These are phyloP conservation scores for Eidolon dupreanum DNA, from an alignment of 2,797 vertebrate species.

Conservation along the genomic window DNA sequence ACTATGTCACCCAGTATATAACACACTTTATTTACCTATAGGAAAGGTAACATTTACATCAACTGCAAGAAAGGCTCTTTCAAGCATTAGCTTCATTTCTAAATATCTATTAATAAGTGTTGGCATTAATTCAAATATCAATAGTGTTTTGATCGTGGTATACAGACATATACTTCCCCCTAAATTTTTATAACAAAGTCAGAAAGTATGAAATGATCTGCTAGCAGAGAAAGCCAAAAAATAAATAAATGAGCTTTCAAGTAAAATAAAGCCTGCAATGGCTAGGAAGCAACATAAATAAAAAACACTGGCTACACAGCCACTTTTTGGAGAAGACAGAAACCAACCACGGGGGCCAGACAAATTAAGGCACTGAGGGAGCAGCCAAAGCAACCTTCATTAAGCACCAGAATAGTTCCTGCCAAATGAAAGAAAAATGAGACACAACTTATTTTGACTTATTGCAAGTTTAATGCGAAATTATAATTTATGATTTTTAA, in stretches of 20 bases:
- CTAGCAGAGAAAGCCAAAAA: slow-evolving; percentile 74
- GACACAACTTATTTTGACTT: slow-evolving; percentile 49
- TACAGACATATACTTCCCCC: slow-evolving; percentile 57
- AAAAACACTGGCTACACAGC: slow-evolving; percentile 68
- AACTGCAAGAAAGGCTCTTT: slow-evolving; percentile 27
- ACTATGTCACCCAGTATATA: not conserved
- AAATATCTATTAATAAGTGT: not conserved
- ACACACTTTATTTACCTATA: not conserved
- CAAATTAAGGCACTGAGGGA: slow-evolving; percentile 34
- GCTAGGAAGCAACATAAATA: slow-evolving; percentile 77
- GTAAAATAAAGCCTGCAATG: slow-evolving; percentile 68
- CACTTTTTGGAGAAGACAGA: slow-evolving; percentile 77
- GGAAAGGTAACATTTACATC: slow-evolving; percentile 18
- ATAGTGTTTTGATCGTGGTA: slow-evolving; percentile 73
- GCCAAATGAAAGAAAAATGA: slow-evolving; percentile 65
- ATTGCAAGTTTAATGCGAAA: slow-evolving; percentile 61
- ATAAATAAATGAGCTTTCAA: slow-evolving; percentile 77
- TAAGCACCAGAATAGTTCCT: slow-evolving; percentile 53
- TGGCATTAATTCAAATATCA: slow-evolving; percentile 49
- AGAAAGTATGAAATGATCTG: slow-evolving; percentile 77
- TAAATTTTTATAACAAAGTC: slow-evolving; percentile 76
- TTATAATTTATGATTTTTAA: slow-evolving; percentile 64
- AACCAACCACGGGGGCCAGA: slow-evolving; percentile 49
- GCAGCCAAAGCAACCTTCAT: slow-evolving; percentile 58
- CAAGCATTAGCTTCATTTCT: slow-evolving; percentile 64